Evolutionary conservation across 2,888 invertebrate genomes (phyloP).

Genomic region (Hypsopygia costalis): DNA sequence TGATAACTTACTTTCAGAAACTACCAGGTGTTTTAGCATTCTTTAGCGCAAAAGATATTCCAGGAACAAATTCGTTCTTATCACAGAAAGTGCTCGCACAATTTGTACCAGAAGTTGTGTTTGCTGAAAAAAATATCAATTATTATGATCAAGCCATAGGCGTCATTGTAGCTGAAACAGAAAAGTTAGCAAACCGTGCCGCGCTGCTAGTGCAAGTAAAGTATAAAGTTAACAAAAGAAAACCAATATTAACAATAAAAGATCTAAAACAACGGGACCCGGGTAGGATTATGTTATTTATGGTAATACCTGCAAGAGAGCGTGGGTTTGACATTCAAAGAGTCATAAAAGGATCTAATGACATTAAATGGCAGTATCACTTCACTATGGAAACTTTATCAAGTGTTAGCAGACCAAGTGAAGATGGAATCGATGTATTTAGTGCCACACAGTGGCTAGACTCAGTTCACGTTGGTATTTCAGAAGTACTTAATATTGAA

Average conservation of each 20-base stretch:
- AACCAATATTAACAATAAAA: conserved; percentile 45
- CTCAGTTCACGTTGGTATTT: conserved; percentile 69
- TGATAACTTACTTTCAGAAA: conserved; percentile 79
- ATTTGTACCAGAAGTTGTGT: conserved; percentile 58
- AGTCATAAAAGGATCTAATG: conserved; percentile 78
- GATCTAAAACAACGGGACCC: conserved; percentile 46
- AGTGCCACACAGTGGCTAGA: conserved; percentile 81
- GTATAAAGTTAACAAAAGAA: conserved; percentile 63
- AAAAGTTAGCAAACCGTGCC: conserved; percentile 78
- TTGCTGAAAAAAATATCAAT: conserved; percentile 73
- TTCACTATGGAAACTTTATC: conserved; percentile 85
- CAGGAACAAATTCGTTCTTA: conserved; percentile 82
- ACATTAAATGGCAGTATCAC: conserved; percentile 83
- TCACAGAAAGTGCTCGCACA: conserved; percentile 32
- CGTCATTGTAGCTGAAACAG: conserved; percentile 82
- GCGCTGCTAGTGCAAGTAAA: conserved; percentile 79
- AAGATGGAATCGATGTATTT: conserved; percentile 84
- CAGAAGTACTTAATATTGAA: conserved; percentile 73
- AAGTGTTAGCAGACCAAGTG: conserved; percentile 81
- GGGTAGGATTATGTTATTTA: conserved; percentile 34
- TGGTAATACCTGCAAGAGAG: conserved; percentile 42
- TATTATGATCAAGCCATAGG: conserved; percentile 86
- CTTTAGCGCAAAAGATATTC: conserved; percentile 83
- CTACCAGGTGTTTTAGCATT: conserved; percentile 84
- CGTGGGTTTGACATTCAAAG: conserved; percentile 58